Conservation (phyloP, 1,140 invertebrate genomes). For the Caenorhabditis latens region DNA sequence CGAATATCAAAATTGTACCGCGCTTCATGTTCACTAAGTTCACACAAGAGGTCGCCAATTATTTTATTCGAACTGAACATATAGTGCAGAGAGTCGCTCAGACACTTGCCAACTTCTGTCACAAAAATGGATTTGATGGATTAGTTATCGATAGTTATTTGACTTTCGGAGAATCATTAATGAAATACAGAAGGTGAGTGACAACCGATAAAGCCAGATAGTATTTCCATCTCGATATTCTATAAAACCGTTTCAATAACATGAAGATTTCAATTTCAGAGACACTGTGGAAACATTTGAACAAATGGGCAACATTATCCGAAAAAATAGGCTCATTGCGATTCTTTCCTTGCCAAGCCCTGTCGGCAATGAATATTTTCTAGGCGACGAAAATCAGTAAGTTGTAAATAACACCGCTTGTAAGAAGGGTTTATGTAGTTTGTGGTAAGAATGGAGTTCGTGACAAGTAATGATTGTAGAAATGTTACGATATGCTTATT, state of each 20-base stretch:
- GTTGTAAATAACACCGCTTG: too few species aligned
- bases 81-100: not conserved
- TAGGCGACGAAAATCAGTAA: too few species aligned
- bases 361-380: not conserved
- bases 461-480: too few species aligned
- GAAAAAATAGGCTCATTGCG: not conserved
- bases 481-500: too few species aligned
- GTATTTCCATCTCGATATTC: not conserved
- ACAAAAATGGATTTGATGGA: slow-evolving; percentile 1
- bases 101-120: slow-evolving; percentile 4
- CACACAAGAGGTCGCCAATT: not conserved
- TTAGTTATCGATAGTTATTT: not conserved
- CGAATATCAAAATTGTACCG: slow-evolving; percentile 10
- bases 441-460: too few species aligned
- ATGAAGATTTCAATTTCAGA: not conserved
- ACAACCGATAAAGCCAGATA: too few species aligned
- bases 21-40: not conserved
- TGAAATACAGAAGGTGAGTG: too few species aligned
- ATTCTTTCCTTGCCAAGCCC: not conserved
- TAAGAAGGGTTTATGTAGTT: too few species aligned
- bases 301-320: slow-evolving; percentile 2
- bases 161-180: not conserved
- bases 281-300: not conserved
- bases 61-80: not conserved
- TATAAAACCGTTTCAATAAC: not conserved